Evolutionary conservation across 2,797 vertebrate genomes (phyloP).

Genomic region (Poecilia velifera): DNA sequence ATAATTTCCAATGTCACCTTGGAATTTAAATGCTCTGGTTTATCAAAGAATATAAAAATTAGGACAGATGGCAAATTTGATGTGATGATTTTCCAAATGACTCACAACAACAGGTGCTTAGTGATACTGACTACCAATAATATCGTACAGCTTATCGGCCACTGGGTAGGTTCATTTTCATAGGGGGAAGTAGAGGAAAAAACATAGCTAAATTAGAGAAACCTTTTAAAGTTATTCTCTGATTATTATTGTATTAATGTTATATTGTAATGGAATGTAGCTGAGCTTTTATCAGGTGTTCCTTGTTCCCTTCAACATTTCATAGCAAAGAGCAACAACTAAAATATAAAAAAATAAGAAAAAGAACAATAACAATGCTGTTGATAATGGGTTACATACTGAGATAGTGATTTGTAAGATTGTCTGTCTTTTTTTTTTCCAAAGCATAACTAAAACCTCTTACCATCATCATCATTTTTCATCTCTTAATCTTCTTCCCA

Average conservation of each 20-base stretch:
- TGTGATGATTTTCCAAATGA: conserved; percentile 38
- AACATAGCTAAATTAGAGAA: neutral
- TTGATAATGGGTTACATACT: neutral
- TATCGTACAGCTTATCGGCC: conserved; percentile 36
- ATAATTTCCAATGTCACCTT: conserved; percentile 36
- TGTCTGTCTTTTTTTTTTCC: neutral
- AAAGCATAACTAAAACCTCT: neutral
- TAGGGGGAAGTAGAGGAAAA: neutral
- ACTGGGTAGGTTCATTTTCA: conserved; percentile 5
- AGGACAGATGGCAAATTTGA: conserved; percentile 26
- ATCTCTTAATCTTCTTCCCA: conserved; percentile 17
- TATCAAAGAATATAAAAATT: conserved; percentile 28
- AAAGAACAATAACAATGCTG: neutral
- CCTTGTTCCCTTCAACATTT: neutral
- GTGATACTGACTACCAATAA: conserved; percentile 63
- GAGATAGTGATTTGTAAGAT: neutral
- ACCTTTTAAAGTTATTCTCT: neutral
- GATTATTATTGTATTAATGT: neutral
- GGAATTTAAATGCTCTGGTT: conserved; percentile 22
- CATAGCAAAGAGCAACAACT: neutral
- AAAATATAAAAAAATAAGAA: neutral
- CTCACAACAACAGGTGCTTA: conserved; percentile 41
- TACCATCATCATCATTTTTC: conserved; percentile 1
- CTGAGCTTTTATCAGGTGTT: neutral
- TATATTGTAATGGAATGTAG: neutral